These are phyloP conservation scores for Hybognathus amarus DNA, from an alignment of 2,797 vertebrate genomes.

Conservation along the genomic window DNA sequence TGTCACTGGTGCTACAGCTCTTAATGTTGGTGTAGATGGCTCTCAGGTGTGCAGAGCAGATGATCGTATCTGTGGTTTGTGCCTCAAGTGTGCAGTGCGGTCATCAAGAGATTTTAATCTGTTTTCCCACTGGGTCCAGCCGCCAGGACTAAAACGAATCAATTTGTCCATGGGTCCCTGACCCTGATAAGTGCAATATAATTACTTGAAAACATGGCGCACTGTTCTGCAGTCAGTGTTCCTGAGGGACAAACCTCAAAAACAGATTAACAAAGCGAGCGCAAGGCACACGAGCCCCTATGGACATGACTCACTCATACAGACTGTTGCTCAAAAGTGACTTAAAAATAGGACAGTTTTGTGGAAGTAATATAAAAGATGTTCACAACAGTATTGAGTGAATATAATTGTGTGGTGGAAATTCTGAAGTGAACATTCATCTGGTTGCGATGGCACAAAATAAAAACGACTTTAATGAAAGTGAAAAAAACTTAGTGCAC, in stretches of 20 bases:
- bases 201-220: slow-evolving; percentile 63
- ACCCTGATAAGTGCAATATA: slow-evolving; percentile 75
- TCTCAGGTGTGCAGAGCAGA: slow-evolving; percentile 64
- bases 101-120: slow-evolving; percentile 72
- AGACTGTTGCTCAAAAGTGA: neutral
- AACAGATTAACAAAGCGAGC: slow-evolving; percentile 17
- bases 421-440: neutral
- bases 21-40: slow-evolving; percentile 63
- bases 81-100: slow-evolving; percentile 59
- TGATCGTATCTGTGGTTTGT: slow-evolving; percentile 69
- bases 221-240: slow-evolving; percentile 36
- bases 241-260: slow-evolving; percentile 19
- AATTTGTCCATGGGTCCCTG: slow-evolving; percentile 74
- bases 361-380: neutral
- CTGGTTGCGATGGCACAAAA: neutral
- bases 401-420: neutral
- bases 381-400: neutral
- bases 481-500: neutral
- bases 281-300: neutral
- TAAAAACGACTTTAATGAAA: neutral
- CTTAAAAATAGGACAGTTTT: neutral
- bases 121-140: slow-evolving; percentile 70
- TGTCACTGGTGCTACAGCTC: neutral
- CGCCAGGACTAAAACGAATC: slow-evolving; percentile 66
- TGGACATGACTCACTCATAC: slow-evolving; percentile 19